Evolutionary conservation across 2,113 vertebrate species (phyloP).

Genomic region (Strix uralensis): DNA sequence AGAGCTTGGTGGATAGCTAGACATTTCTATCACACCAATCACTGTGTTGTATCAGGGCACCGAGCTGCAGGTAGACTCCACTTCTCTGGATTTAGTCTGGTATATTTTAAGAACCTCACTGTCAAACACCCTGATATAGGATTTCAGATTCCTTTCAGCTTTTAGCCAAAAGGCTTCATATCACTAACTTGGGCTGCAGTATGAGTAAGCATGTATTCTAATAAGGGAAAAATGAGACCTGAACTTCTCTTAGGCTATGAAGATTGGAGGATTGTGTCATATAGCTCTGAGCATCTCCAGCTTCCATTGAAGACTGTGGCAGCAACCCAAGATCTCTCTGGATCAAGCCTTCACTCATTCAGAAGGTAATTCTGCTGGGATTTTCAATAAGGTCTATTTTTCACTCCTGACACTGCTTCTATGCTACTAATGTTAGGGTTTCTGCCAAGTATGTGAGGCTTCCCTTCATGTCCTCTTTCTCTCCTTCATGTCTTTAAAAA

Average conservation of each 20-base stretch:
- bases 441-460: background rate
- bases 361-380: background rate
- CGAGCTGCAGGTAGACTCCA: background rate
- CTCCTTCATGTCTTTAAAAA: background rate
- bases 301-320: conserved; percentile 4
- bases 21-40: background rate
- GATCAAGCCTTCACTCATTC: background rate
- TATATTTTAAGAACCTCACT: background rate
- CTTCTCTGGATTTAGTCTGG: background rate
- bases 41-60: background rate
- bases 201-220: background rate
- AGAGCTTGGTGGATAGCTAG: background rate
- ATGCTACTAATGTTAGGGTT: background rate
- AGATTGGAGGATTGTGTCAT: background rate
- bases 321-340: background rate
- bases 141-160: conserved; percentile 2
- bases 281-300: background rate
- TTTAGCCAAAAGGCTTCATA: background rate
- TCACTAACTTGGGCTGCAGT: background rate
- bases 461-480: background rate
- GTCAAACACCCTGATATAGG: background rate
- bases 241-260: background rate
- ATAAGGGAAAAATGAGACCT: background rate
- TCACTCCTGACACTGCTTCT: background rate
- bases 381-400: conserved; percentile 5